Percentiles rank a stretch among this genome's conserved stretches.
Conservation (phyloP, 2,113 vertebrate genomes). For the Protobothrops mucrosquamatus region DNA sequence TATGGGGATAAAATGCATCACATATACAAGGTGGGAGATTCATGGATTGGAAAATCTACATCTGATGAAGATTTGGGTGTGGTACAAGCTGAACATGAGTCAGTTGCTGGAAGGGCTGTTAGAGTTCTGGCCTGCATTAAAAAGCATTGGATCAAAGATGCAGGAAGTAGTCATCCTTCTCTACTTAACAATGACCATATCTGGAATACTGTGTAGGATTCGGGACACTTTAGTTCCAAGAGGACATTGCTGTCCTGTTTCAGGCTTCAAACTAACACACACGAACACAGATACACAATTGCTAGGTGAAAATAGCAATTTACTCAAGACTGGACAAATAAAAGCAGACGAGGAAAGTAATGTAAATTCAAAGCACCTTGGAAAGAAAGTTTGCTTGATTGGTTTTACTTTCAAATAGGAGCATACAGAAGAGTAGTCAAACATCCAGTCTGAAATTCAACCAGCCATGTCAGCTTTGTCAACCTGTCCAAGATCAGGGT, state of each 20-base stretch:
- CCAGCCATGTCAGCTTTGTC: no score
- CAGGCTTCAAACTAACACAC: background rate
- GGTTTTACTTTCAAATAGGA: background rate
- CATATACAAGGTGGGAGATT: no score
- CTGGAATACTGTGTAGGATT: background rate
- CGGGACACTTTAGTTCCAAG: background rate
- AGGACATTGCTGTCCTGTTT: no score
- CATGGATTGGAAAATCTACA: no score
- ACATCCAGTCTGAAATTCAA: no score
- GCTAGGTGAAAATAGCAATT: background rate
- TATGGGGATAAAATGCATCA: no score
- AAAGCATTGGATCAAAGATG: background rate
- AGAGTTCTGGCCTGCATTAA: background rate
- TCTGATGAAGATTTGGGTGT: no score
- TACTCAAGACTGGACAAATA: background rate
- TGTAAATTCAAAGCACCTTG: background rate
- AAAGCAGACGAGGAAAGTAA: background rate
- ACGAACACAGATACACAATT: background rate
- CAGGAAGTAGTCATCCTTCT: background rate
- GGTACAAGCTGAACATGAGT: no score
- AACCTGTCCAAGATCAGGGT: no score
- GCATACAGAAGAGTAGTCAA: no score
- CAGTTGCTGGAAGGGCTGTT: background rate
- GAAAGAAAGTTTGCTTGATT: background rate
- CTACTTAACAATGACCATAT: background rate